A percentile compares a stretch with the other conserved stretches of the same genome.
phyloP scores from a whole-genome alignment of 2,113 vertebrate species.

The Pseudonaja textilis region DNA sequence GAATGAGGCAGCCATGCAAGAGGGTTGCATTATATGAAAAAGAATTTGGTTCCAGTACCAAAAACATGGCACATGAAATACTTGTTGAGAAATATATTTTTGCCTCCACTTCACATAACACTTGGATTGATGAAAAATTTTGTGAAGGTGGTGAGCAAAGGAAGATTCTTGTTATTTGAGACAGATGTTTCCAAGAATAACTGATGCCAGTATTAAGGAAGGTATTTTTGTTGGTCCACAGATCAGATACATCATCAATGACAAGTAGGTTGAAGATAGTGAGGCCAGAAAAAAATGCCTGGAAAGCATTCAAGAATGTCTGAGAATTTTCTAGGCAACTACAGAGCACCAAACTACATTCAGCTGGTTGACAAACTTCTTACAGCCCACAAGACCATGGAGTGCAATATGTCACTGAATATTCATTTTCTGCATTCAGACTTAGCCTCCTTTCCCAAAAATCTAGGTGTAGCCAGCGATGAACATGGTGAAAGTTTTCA shows the following conservation, averaged over 20 bases:
- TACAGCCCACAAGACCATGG: neutral
- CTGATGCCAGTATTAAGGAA: neutral
- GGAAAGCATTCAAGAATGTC: neutral
- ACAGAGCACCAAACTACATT: neutral
- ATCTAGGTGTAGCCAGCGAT: too few relatives aligned
- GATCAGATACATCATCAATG: neutral
- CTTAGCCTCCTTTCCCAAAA: too few relatives aligned
- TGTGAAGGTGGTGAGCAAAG: neutral
- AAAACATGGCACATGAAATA: neutral
- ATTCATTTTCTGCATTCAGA: too few relatives aligned
- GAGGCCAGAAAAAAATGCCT: neutral
- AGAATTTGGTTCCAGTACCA: neutral
- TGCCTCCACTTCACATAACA: neutral
- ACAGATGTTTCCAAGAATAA: neutral
- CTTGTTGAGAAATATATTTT: neutral
- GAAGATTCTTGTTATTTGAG: neutral
- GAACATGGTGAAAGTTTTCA: too few relatives aligned
- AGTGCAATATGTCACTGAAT: too few relatives aligned
- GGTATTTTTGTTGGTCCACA: neutral
- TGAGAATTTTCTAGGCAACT: neutral
- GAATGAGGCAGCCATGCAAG: neutral
- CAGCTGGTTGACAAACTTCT: neutral
- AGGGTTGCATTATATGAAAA: neutral
- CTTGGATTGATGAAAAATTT: neutral
- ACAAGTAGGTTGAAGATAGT: neutral